A percentile compares a stretch with the other conserved stretches of the same genome.
These are phyloP conservation scores for Carassius carassius DNA, from an alignment of 2,113 vertebrate genomes.

Conservation along the genomic window DNA sequence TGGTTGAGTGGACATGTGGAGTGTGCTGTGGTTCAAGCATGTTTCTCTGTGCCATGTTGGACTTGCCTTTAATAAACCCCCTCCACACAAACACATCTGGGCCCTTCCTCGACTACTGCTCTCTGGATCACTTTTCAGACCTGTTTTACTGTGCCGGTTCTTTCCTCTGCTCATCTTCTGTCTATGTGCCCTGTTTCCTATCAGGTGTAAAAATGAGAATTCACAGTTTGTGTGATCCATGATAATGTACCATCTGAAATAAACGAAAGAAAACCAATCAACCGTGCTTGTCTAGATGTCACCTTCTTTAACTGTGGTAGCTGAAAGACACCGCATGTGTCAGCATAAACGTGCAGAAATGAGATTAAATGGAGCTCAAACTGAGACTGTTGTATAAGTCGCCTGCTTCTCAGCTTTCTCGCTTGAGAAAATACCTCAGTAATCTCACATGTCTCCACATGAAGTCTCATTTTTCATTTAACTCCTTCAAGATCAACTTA, in stretches of 20 bases:
- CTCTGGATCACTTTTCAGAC: conserved; percentile 33
- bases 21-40: conserved; percentile 21
- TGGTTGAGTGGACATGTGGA: conserved; percentile 20
- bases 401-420: neutral
- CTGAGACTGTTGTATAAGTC: neutral
- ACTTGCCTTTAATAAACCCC: conserved; percentile 16
- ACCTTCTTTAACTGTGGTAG: conserved; percentile 16
- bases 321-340: neutral
- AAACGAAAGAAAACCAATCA: conserved; percentile 41
- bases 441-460: neutral
- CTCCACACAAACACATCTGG: neutral
- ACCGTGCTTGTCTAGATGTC: conserved; percentile 12
- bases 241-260: conserved; percentile 54
- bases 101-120: neutral
- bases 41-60: conserved; percentile 34
- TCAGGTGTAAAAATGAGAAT: conserved; percentile 44
- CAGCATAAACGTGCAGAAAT: neutral
- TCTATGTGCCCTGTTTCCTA: conserved; percentile 40
- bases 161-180: conserved; percentile 31
- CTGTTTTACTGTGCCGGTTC: neutral
- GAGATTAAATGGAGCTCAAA: conserved; percentile 13
- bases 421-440: neutral
- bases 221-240: conserved; percentile 54
- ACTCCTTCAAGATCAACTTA: neutral
- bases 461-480: neutral